Conservation (phyloP, 2,113 vertebrate genomes). For the Tyto alba region DNA sequence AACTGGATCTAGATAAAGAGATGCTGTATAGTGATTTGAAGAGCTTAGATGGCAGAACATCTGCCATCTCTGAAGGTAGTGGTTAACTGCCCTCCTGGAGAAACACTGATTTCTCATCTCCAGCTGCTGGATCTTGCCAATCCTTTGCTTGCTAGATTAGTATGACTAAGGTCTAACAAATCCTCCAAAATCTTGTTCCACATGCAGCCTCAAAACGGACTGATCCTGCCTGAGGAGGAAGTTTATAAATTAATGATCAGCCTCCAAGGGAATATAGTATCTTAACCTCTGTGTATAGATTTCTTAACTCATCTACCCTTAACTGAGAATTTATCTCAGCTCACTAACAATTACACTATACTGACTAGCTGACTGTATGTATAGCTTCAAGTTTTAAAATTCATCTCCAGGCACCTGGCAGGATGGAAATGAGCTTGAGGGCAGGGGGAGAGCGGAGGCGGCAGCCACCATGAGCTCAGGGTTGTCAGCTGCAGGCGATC, state of each 20-base stretch:
- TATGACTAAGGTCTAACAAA: neutral
- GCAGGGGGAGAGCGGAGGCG: neutral
- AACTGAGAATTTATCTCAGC: neutral
- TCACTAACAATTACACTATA: neutral
- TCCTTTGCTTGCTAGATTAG: neutral
- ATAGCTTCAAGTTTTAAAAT: neutral
- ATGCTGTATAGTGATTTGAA: accelerated
- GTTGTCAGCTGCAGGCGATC: conserved; percentile 10
- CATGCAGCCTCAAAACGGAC: neutral
- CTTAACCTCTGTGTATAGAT: neutral
- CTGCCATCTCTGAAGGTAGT: neutral
- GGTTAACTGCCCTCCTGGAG: neutral
- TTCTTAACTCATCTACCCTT: neutral
- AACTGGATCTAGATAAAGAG: neutral
- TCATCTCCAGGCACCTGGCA: neutral
- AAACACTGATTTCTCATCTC: neutral
- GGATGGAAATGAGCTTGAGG: neutral
- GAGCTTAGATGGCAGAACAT: neutral
- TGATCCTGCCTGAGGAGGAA: neutral
- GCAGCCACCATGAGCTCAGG: neutral
- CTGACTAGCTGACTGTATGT: neutral
- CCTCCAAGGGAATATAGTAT: neutral
- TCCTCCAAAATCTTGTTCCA: neutral
- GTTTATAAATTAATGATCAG: neutral
- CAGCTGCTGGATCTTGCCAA: neutral